These are phyloP conservation scores for Chionis minor DNA, from an alignment of 2,113 vertebrate genomes.

Conservation along the genomic window DNA sequence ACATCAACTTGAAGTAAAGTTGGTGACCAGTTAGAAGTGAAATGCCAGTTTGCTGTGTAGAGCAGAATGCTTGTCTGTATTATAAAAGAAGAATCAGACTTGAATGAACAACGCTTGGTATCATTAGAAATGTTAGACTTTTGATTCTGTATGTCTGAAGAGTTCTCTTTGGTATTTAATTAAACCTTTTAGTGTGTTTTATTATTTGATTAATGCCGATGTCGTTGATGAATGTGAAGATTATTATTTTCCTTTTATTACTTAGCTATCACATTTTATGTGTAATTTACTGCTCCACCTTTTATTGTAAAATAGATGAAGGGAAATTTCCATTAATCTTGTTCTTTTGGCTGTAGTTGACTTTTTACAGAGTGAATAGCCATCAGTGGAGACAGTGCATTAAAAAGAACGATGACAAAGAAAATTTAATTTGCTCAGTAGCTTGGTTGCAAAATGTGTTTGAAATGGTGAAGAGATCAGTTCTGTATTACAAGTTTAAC, in stretches of 20 bases:
- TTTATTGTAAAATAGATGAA: constrained; percentile 13
- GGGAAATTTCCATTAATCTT: constrained; percentile 30
- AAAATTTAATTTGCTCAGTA: not conserved
- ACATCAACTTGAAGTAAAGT: not conserved
- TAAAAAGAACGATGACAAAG: not conserved
- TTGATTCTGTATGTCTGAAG: not conserved
- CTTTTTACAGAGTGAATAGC: not conserved
- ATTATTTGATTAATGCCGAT: constrained; percentile 12
- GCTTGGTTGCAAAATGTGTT: not conserved
- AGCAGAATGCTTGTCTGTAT: not conserved
- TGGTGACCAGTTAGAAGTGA: not conserved
- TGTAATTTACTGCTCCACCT: constrained; percentile 31
- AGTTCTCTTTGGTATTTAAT: constrained; percentile 18
- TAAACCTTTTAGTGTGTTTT: constrained; percentile 6
- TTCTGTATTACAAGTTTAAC: not conserved
- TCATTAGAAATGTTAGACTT: not conserved
- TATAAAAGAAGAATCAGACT: not conserved
- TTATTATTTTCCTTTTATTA: constrained; percentile 30
- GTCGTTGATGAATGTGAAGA: not conserved
- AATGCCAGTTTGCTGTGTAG: not conserved
- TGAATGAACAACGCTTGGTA: not conserved
- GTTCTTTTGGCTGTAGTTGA: not conserved
- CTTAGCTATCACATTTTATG: constrained; percentile 18
- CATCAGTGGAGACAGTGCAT: not conserved
- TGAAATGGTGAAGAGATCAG: not conserved